phyloP scores from a whole-genome alignment of 2,797 vertebrate genomes.

The Sebastes taczanowskii region DNA sequence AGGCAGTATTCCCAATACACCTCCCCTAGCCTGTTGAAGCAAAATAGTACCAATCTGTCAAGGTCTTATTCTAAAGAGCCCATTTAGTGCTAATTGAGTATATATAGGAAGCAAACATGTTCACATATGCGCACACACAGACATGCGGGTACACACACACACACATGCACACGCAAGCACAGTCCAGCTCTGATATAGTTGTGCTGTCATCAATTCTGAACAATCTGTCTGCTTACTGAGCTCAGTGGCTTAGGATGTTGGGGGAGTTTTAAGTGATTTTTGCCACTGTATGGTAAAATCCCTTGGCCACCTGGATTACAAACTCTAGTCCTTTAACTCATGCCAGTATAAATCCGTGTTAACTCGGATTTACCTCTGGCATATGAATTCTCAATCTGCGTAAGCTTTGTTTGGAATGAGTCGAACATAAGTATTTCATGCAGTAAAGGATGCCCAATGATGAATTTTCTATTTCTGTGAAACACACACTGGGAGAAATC shows the following conservation, averaged over 20 bases:
- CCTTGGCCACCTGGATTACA: constrained; percentile 88
- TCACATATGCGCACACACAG: constrained; percentile 51
- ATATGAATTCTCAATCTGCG: constrained; percentile 86
- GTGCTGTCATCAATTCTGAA: constrained; percentile 79
- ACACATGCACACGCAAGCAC: constrained; percentile 34
- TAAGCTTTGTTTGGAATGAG: constrained; percentile 88
- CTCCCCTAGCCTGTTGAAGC: constrained; percentile 59
- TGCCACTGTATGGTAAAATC: constrained; percentile 87
- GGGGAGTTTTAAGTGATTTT: constrained; percentile 87
- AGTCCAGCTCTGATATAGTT: constrained; percentile 72
- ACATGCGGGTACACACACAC: background rate
- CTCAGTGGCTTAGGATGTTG: constrained; percentile 79
- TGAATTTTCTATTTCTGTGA: constrained; percentile 72
- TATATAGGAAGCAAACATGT: constrained; percentile 69
- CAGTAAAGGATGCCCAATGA: constrained; percentile 74
- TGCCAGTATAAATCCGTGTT: constrained; percentile 89
- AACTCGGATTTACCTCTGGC: constrained; percentile 88
- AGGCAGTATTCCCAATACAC: constrained; percentile 55
- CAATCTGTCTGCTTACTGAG: constrained; percentile 79
- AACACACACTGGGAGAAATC: constrained; percentile 55
- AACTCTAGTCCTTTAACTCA: constrained; percentile 89
- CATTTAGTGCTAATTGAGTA: constrained; percentile 67
- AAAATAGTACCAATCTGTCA: constrained; percentile 77
- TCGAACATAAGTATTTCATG: constrained; percentile 82
- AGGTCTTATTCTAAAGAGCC: constrained; percentile 69